These are phyloP conservation scores for Ageneiosus marmoratus DNA, from an alignment of 2,113 vertebrate species.

Conservation along the genomic window DNA sequence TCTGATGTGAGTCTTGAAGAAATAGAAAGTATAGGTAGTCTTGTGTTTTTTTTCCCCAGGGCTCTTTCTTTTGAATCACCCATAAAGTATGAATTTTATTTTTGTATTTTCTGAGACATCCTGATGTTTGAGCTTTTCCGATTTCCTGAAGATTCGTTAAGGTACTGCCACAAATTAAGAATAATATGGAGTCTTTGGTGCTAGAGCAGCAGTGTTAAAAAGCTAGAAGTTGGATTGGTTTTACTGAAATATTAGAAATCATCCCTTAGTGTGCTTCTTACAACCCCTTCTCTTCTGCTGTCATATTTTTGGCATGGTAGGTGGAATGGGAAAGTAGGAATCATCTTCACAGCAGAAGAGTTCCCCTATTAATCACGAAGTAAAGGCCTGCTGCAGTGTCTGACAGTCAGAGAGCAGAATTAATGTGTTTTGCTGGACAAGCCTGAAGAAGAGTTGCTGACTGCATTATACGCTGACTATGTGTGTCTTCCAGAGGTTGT, in stretches of 20 bases:
- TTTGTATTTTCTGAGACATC: neutral
- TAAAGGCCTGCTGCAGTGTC: neutral
- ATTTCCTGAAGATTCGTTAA: neutral
- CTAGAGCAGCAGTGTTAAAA: neutral
- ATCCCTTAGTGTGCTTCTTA: neutral
- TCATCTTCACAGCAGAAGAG: conserved; percentile 27
- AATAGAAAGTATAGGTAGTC: neutral
- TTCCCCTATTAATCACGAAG: conserved; percentile 38
- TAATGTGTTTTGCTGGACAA: conserved; percentile 7
- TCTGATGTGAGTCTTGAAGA: neutral
- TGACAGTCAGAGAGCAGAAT: conserved; percentile 7
- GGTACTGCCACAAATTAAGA: conserved; percentile 5
- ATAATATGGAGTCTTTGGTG: conserved; percentile 6
- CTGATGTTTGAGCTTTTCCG: neutral
- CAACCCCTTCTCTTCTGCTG: neutral
- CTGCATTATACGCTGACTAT: conserved; percentile 18
- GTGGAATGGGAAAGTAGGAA: conserved; percentile 17
- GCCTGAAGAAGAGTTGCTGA: conserved; percentile 21
- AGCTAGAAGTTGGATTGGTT: conserved; percentile 20
- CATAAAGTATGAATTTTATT: neutral
- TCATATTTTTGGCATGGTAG: conserved; percentile 19
- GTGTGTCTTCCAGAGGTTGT: conserved; percentile 1
- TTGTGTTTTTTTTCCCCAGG: neutral
- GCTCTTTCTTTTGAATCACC: neutral
- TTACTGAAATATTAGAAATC: conserved; percentile 41